phyloP scores from a whole-genome alignment of 2,113 vertebrate species.

The Synchiropus splendidus region DNA sequence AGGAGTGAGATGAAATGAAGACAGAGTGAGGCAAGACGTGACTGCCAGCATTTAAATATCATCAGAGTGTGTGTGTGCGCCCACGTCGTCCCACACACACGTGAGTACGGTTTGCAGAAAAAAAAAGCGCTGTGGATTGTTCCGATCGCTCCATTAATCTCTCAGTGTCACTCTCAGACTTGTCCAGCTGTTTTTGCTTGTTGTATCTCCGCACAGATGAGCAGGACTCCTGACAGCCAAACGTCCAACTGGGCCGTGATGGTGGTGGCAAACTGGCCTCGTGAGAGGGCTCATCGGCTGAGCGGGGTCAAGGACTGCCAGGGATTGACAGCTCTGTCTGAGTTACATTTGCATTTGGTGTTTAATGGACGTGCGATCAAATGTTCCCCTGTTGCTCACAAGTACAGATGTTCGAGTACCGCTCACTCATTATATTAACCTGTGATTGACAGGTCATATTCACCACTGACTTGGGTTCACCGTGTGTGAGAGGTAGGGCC shows the following conservation, averaged over 20 bases:
- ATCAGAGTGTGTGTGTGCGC: slow-evolving; percentile 28
- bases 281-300: slow-evolving; percentile 38
- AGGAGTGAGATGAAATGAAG: slow-evolving; percentile 45
- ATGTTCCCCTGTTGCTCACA: slow-evolving; percentile 19
- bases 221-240: slow-evolving; percentile 41
- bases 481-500: too few relatives aligned
- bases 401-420: too few relatives aligned
- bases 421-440: too few relatives aligned
- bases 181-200: slow-evolving; percentile 44
- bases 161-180: slow-evolving; percentile 37
- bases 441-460: too few relatives aligned
- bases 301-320: slow-evolving; percentile 50
- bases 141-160: slow-evolving; percentile 16
- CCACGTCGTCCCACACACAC: slow-evolving; percentile 34
- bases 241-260: slow-evolving; percentile 26
- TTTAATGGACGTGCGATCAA: slow-evolving; percentile 44
- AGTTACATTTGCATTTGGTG: slow-evolving; percentile 36
- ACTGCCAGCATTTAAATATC: slow-evolving; percentile 55
- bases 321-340: slow-evolving; percentile 46
- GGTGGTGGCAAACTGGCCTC: slow-evolving; percentile 18
- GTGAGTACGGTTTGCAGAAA: too few relatives aligned
- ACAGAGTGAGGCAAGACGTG: slow-evolving; percentile 39
- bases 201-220: slow-evolving; percentile 27
- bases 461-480: too few relatives aligned
- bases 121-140: too few relatives aligned